Evolutionary conservation across 2,113 vertebrate species (phyloP).

Genomic region (Tricholaema leucomelas): DNA sequence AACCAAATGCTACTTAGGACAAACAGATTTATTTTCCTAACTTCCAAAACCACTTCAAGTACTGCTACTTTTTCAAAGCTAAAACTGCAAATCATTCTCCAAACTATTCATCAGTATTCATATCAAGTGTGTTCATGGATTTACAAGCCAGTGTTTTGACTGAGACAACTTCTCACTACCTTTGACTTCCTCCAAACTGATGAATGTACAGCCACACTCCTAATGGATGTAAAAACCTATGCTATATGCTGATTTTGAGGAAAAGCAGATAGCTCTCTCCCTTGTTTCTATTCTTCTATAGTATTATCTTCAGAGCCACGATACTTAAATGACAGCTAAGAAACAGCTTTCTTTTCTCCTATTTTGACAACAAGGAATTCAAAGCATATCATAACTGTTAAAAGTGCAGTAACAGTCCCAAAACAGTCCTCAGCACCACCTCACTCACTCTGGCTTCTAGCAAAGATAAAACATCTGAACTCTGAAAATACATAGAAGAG

Average conservation of each 20-base stretch:
- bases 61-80: background rate
- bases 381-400: background rate
- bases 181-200: background rate
- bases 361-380: background rate
- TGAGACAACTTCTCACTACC: background rate
- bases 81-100: background rate
- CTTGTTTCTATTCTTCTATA: background rate
- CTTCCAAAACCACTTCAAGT: background rate
- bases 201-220: background rate
- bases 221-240: background rate
- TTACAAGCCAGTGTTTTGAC: background rate
- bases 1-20: background rate
- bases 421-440: background rate
- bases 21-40: background rate
- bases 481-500: background rate
- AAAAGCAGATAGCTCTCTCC: background rate
- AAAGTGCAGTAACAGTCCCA: background rate
- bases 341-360: background rate
- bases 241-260: background rate
- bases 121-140: background rate
- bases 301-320: background rate
- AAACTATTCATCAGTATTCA: background rate
- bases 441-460: background rate
- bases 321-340: background rate
- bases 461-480: background rate